These are phyloP conservation scores for Spatulosminthurus flaviceps DNA, from an alignment of 2,888 invertebrate species.

Conservation along the genomic window DNA sequence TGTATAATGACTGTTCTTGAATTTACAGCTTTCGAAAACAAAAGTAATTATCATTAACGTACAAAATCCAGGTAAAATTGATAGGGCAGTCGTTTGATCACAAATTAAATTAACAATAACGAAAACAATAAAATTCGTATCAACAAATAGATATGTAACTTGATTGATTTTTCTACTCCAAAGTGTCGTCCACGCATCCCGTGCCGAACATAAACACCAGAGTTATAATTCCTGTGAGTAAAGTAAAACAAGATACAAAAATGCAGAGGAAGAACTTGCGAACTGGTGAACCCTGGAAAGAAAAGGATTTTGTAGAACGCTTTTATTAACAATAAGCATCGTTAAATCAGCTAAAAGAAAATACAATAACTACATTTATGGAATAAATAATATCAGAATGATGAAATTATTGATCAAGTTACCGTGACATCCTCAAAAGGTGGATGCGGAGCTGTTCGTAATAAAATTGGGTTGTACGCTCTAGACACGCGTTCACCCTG, in stretches of 20 bases:
- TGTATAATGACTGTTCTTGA: no score
- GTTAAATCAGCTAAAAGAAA: neutral
- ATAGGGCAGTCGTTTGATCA: no score
- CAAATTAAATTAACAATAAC: no score
- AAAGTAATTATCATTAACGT: no score
- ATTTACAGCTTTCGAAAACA: no score
- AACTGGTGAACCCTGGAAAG: slow-evolving; percentile 23
- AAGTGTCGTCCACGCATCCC: neutral
- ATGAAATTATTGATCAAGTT: neutral
- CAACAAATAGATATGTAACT: no score
- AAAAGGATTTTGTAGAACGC: neutral
- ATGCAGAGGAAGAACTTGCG: slow-evolving; percentile 12
- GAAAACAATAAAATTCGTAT: no score
- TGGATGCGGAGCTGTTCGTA: slow-evolving; percentile 28
- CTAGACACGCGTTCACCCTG: slow-evolving; percentile 46
- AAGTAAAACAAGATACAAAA: neutral
- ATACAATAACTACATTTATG: neutral
- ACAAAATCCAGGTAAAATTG: no score
- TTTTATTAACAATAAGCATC: neutral
- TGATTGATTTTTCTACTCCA: no score
- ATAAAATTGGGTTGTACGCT: slow-evolving; percentile 46
- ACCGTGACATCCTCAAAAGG: slow-evolving; percentile 47
- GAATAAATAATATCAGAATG: neutral
- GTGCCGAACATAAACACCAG: neutral
- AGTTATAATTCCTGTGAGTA: neutral